These are phyloP conservation scores for Gortyna flavago DNA, from an alignment of 2,888 invertebrate species.

Conservation along the genomic window DNA sequence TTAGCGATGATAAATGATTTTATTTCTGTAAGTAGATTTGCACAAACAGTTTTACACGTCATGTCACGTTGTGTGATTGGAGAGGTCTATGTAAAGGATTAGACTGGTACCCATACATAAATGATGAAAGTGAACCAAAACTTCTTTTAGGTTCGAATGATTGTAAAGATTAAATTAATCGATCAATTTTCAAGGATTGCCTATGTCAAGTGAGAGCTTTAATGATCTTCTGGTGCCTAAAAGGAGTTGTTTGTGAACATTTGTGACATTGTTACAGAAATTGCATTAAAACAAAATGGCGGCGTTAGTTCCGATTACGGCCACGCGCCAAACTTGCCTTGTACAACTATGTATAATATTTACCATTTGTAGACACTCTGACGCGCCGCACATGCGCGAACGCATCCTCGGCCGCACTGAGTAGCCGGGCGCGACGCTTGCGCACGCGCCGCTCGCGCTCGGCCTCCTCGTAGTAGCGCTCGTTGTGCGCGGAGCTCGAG, in stretches of 20 bases:
- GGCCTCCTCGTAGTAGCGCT: constrained; percentile 99
- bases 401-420: constrained; percentile 98
- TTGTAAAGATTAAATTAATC: neutral
- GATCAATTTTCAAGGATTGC: neutral
- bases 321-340: neutral
- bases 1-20: neutral
- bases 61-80: neutral
- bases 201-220: neutral
- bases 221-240: neutral
- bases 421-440: constrained; percentile 96
- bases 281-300: neutral
- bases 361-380: constrained; percentile 82
- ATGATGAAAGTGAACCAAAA: too few relatives aligned
- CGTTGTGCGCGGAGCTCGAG: constrained; percentile 98
- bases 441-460: constrained; percentile 98
- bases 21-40: neutral
- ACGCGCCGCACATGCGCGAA: constrained; percentile 98
- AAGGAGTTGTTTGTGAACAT: neutral
- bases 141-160: neutral
- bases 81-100: neutral
- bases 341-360: neutral
- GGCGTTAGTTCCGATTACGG: neutral
- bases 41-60: neutral
- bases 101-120: neutral
- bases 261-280: neutral